Conservation (phyloP, 2,888 invertebrate species). For the Eupeodes luniger region DNA sequence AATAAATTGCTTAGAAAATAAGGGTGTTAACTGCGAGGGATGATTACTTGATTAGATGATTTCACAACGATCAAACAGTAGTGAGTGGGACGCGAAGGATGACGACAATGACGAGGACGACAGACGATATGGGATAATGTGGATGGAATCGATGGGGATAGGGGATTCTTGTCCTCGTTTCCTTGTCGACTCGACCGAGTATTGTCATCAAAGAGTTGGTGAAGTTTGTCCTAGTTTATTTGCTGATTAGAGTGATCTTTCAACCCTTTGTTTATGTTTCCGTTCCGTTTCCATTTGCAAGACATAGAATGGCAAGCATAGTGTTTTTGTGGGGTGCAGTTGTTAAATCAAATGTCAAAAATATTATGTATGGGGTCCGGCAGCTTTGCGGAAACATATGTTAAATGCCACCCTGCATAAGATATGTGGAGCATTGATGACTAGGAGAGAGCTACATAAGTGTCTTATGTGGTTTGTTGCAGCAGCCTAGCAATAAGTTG, state of each 20-base stretch:
- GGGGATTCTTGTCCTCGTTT: constrained; percentile 36
- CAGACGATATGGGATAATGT: neutral
- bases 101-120: neutral
- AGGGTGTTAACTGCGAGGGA: constrained; percentile 74
- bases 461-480: constrained; percentile 57
- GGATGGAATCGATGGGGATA: neutral
- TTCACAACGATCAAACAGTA: constrained; percentile 66
- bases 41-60: constrained; percentile 77
- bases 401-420: constrained; percentile 41
- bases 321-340: constrained; percentile 4
- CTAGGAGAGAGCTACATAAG: constrained; percentile 33
- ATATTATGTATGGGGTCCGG: constrained; percentile 36
- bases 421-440: constrained; percentile 59
- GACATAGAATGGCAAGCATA: neutral
- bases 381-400: constrained; percentile 64
- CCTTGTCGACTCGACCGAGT: constrained; percentile 31
- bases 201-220: constrained; percentile 24
- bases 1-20: constrained; percentile 63
- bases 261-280: constrained; percentile 49
- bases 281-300: constrained; percentile 38
- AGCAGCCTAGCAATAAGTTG: neutral
- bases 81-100: constrained; percentile 1
- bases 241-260: constrained; percentile 70
- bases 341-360: constrained; percentile 50
- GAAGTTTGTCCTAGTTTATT: constrained; percentile 68